Conservation (phyloP, 2,113 vertebrate genomes). For the Chinchilla lanigera region DNA sequence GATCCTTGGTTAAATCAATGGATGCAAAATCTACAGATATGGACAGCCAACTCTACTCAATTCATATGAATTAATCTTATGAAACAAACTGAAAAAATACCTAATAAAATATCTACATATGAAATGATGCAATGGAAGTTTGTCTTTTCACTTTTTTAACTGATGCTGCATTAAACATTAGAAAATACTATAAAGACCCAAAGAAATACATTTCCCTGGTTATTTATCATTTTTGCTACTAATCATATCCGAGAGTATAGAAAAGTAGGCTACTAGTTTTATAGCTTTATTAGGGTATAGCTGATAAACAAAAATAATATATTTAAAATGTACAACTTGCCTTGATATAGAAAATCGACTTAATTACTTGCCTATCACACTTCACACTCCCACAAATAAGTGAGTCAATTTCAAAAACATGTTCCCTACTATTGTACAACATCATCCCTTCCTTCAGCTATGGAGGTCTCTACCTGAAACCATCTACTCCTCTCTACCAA, state of each 20-base stretch:
- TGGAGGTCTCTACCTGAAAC: neutral
- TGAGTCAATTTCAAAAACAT: neutral
- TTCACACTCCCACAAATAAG: neutral
- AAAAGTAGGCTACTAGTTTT: constrained; percentile 27
- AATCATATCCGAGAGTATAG: neutral
- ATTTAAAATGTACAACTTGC: neutral
- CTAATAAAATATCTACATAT: neutral
- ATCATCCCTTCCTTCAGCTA: constrained; percentile 32
- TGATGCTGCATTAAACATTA: neutral
- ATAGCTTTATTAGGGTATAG: neutral
- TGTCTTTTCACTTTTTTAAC: neutral
- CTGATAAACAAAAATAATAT: neutral
- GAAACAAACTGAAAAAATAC: constrained; percentile 39
- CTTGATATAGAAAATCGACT: neutral
- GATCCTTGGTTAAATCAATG: neutral
- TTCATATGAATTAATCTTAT: neutral
- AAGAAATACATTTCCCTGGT: neutral
- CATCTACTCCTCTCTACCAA: neutral
- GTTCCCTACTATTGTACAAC: neutral
- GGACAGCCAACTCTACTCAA: neutral
- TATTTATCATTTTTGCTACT: constrained; percentile 23
- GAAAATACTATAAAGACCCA: neutral
- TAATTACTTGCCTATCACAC: constrained; percentile 8
- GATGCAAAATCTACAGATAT: neutral
- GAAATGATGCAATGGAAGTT: constrained; percentile 13